Percentiles rank a stretch among this genome's conserved stretches.
phyloP scores from a whole-genome alignment of 2,797 vertebrate species.

The Bovichtus diacanthus region DNA sequence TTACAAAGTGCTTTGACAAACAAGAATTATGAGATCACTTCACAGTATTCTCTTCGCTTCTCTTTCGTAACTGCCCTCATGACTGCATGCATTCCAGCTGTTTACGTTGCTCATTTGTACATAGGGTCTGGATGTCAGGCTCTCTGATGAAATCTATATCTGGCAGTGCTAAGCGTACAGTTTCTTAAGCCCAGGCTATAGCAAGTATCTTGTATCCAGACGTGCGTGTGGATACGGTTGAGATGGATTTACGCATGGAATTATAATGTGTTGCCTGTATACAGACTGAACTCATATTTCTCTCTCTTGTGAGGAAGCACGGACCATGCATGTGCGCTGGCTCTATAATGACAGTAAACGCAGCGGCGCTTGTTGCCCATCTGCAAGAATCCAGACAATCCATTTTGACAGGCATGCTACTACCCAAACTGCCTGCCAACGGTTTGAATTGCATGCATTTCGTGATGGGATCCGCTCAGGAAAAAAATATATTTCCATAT shows the following conservation, averaged over 20 bases:
- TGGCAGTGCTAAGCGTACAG: conserved; percentile 1
- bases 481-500: conserved; percentile 25
- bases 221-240: conserved; percentile 1
- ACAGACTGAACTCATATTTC: conserved; percentile 8
- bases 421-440: conserved; percentile 16
- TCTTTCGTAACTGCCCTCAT: not conserved
- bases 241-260: conserved; percentile 19
- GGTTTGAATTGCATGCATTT: conserved; percentile 20
- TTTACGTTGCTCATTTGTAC: conserved; percentile 27
- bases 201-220: conserved; percentile 3
- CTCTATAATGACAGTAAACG: conserved; percentile 27
- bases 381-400: conserved; percentile 35
- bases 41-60: not conserved
- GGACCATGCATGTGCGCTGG: not conserved
- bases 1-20: no score
- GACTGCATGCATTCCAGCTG: conserved; percentile 24
- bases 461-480: conserved; percentile 28
- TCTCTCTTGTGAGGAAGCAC: not conserved
- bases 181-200: not conserved
- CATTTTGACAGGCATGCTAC: conserved; percentile 44
- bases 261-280: conserved; percentile 33
- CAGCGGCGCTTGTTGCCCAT: conserved; percentile 6
- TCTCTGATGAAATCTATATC: conserved; percentile 40
- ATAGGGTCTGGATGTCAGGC: conserved; percentile 9
- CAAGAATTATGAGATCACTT: not conserved